phyloP scores from a whole-genome alignment of 2,797 vertebrate genomes.

The Dipus sagitta region DNA sequence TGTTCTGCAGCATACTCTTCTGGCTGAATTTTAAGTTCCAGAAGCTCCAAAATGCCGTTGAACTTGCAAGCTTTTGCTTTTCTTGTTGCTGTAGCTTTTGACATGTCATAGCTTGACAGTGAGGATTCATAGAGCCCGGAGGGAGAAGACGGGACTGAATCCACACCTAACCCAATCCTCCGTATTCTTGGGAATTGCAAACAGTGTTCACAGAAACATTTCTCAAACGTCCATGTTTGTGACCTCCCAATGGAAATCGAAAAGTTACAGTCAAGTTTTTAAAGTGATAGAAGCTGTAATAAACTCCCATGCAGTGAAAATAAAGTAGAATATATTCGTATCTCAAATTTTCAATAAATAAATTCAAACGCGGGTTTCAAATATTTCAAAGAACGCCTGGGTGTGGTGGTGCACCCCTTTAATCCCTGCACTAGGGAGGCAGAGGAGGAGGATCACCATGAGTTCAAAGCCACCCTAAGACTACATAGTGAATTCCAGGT shows the following conservation, averaged over 20 bases:
- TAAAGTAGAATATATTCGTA: background rate
- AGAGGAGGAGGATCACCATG: no score
- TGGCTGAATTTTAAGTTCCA: background rate
- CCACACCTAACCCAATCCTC: background rate
- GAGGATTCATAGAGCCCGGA: background rate
- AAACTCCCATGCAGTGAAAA: background rate
- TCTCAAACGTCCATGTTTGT: conserved; percentile 4
- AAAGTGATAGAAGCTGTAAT: background rate
- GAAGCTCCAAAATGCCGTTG: background rate
- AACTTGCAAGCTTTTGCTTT: background rate
- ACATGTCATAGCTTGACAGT: background rate
- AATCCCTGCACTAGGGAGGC: no score
- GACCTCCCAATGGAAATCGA: background rate
- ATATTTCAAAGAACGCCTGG: background rate
- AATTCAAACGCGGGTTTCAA: conserved; percentile 22
- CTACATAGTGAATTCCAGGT: no score
- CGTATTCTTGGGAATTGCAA: background rate
- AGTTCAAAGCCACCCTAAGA: no score
- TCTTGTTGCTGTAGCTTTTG: background rate
- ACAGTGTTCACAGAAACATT: conserved; percentile 10
- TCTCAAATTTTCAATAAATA: conserved; percentile 31
- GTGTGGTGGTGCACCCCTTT: no score
- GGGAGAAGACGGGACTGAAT: background rate
- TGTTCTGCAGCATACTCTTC: background rate
- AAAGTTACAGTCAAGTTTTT: background rate